These are phyloP conservation scores for Notarius quadriscutis DNA, from an alignment of 2,113 vertebrate species.

Conservation along the genomic window DNA sequence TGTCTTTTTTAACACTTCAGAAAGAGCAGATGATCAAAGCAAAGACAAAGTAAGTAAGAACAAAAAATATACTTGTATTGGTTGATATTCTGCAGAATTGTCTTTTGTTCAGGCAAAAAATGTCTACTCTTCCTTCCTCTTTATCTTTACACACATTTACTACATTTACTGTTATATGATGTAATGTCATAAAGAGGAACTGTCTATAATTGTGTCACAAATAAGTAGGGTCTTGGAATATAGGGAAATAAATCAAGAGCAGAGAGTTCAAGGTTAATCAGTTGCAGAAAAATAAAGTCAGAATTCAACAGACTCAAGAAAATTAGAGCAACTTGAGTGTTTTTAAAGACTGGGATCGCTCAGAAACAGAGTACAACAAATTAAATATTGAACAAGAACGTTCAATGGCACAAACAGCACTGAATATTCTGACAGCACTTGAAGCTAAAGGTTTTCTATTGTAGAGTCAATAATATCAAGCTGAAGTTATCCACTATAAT, in stretches of 20 bases:
- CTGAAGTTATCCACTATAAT: not conserved
- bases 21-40: conserved; percentile 60
- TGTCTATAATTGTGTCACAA: not conserved
- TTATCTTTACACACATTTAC: not conserved
- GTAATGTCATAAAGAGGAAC: not conserved
- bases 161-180: conserved; percentile 11
- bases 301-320: not conserved
- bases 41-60: conserved; percentile 60
- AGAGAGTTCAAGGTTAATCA: not conserved
- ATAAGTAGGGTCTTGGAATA: not conserved
- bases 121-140: conserved; percentile 10
- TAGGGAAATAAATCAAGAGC: not conserved
- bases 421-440: not conserved
- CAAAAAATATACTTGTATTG: conserved; percentile 7
- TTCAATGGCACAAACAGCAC: not conserved
- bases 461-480: not conserved
- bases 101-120: not conserved
- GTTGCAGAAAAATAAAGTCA: not conserved
- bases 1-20: conserved; percentile 58
- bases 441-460: not conserved
- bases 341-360: not conserved
- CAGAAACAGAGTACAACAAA: not conserved
- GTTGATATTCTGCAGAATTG: not conserved
- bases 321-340: not conserved
- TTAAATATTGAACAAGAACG: not conserved